Percentiles rank a stretch among this genome's conserved stretches.
Conservation (phyloP, 1,140 invertebrate genomes). For the Penaeus indicus region DNA sequence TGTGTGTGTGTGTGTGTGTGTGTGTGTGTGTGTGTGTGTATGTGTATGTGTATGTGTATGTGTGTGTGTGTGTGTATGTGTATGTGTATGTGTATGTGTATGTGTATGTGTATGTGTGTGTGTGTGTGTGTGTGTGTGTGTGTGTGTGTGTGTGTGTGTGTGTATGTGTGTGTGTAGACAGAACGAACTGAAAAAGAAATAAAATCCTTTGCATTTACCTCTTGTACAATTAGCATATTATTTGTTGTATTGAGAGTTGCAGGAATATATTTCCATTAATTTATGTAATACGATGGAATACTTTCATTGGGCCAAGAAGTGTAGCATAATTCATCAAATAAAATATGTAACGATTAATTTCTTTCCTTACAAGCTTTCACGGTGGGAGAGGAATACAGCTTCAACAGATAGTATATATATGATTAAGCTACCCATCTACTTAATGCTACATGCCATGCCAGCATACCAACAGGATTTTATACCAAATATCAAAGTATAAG, state of each 20-base stretch:
- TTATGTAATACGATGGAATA: neutral
- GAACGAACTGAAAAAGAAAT: too few relatives aligned
- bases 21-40: too few relatives aligned
- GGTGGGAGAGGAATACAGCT: neutral
- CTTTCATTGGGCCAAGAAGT: neutral
- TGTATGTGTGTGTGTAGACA: neutral
- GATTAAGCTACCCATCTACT: too few relatives aligned
- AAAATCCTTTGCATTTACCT: neutral
- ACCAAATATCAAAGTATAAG: too few relatives aligned
- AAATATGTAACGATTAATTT: neutral
- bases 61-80: too few relatives aligned
- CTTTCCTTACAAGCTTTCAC: conserved; percentile 4
- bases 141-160: neutral
- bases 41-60: neutral
- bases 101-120: neutral
- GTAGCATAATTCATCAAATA: too few relatives aligned
- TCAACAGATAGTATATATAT: neutral
- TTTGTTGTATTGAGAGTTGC: neutral
- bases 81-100: neutral
- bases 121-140: neutral
- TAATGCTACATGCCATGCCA: too few relatives aligned
- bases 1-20: too few relatives aligned
- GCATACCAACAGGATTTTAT: too few relatives aligned
- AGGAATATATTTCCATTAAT: conserved; percentile 4
- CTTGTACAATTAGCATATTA: neutral